Evolutionary conservation across 2,888 invertebrate genomes (phyloP).

Genomic region (Agapostemon virescens): DNA sequence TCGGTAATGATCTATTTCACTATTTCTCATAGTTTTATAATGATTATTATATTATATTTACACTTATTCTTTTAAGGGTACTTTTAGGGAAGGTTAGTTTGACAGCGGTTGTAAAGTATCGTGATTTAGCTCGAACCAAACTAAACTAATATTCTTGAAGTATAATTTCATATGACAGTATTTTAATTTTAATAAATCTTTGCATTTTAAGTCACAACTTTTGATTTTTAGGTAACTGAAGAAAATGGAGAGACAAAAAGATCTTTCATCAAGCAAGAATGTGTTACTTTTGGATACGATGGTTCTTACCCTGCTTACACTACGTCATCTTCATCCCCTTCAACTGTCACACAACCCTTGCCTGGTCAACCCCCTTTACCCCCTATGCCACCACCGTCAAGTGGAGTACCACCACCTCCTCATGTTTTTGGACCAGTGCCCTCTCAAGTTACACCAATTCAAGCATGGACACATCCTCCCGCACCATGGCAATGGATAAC

Average conservation of each 20-base stretch:
- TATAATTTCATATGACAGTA: neutral
- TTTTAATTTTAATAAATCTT: conserved; percentile 1
- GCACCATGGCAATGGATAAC: conserved; percentile 79
- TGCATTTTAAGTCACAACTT: conserved; percentile 44
- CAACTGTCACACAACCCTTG: conserved; percentile 74
- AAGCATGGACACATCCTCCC: conserved; percentile 69
- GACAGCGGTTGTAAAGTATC: conserved; percentile 13
- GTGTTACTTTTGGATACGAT: conserved; percentile 72
- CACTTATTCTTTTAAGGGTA: conserved; percentile 9
- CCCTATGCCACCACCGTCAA: conserved; percentile 78
- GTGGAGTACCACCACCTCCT: conserved; percentile 74
- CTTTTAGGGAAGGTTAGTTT: conserved; percentile 55
- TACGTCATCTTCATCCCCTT: conserved; percentile 65
- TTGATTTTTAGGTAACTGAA: conserved; percentile 65
- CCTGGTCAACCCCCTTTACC: conserved; percentile 79
- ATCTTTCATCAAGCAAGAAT: conserved; percentile 70
- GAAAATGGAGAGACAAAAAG: conserved; percentile 72
- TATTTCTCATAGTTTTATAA: conserved; percentile 17
- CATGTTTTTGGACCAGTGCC: conserved; percentile 74
- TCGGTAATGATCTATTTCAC: conserved; percentile 63
- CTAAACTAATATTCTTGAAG: conserved; percentile 4
- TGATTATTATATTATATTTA: conserved; percentile 2
- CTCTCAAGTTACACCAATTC: conserved; percentile 75
- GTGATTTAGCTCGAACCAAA: neutral
- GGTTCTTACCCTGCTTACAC: conserved; percentile 73